Percentiles rank a stretch among this genome's conserved stretches.
Conservation (phyloP, 1,140 invertebrate genomes). For the Chironomus striatipennis region DNA sequence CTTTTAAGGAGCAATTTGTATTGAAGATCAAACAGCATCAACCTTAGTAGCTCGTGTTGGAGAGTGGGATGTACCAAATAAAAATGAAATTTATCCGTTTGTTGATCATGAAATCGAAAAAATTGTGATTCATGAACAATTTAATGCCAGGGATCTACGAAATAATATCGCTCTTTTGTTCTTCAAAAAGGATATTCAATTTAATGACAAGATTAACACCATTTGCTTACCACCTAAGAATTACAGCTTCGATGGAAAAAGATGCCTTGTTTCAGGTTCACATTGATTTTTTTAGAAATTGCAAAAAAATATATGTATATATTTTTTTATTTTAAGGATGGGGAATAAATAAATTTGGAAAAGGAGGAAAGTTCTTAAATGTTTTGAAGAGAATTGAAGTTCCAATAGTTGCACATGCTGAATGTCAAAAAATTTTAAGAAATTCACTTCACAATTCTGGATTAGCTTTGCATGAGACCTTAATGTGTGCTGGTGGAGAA, state of each 20-base stretch:
- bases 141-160: constrained; percentile 40
- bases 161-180: constrained; percentile 65
- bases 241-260: constrained; percentile 34
- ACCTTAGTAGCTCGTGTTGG: constrained; percentile 52
- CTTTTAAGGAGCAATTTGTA: too few relatives aligned
- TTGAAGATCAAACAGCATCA: too few relatives aligned
- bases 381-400: constrained; percentile 50
- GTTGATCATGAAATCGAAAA: constrained; percentile 56
- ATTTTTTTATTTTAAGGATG: constrained; percentile 33
- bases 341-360: constrained; percentile 54
- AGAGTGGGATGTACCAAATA: constrained; percentile 74
- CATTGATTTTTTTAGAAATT: too few relatives aligned
- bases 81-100: constrained; percentile 58
- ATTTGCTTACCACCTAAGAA: constrained; percentile 51
- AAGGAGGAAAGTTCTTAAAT: constrained; percentile 47
- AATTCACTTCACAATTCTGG: constrained; percentile 47
- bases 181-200: constrained; percentile 46
- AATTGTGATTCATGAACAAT: constrained; percentile 42
- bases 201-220: constrained; percentile 53
- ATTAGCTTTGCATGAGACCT: constrained; percentile 48
- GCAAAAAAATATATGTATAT: too few relatives aligned
- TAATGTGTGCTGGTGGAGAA: constrained; percentile 58
- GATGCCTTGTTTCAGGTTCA: constrained; percentile 48
- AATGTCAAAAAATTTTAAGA: constrained; percentile 46
- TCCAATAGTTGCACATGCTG: constrained; percentile 44